Percentiles rank a stretch among this genome's conserved stretches.
These are phyloP conservation scores for Odiellus spinosus DNA, from an alignment of 2,888 invertebrate species.

Conservation along the genomic window DNA sequence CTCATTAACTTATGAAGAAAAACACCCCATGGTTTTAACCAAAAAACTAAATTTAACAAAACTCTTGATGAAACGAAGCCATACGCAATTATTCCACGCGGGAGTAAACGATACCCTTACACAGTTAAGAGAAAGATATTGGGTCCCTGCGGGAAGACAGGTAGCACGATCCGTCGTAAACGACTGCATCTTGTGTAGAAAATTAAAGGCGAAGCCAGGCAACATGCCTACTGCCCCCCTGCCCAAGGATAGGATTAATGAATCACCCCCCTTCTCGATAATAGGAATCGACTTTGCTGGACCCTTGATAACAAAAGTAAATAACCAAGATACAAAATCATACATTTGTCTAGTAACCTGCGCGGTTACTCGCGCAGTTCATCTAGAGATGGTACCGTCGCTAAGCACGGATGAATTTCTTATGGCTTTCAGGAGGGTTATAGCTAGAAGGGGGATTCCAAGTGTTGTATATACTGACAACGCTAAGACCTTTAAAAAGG, in stretches of 20 bases:
- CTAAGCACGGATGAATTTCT: conserved; percentile 24
- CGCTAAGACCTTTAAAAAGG: conserved; percentile 28
- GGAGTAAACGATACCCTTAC: conserved; percentile 3
- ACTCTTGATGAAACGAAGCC: conserved; percentile 1
- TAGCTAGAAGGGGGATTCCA: conserved; percentile 24
- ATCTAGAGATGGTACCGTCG: conserved; percentile 26
- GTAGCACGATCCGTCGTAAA: background rate
- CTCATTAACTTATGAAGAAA: background rate
- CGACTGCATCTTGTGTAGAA: background rate
- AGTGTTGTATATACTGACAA: conserved; percentile 27
- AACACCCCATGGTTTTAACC: conserved; percentile 1
- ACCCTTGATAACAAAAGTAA: conserved; percentile 13
- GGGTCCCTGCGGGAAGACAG: background rate
- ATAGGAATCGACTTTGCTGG: conserved; percentile 3
- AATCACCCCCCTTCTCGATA: background rate
- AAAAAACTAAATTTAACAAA: conserved; percentile 1
- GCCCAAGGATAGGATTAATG: background rate
- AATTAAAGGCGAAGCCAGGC: background rate
- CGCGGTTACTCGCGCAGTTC: conserved; percentile 22
- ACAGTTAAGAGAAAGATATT: background rate
- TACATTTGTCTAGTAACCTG: conserved; percentile 2
- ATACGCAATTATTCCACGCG: background rate
- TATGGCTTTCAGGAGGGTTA: conserved; percentile 24
- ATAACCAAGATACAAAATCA: background rate
- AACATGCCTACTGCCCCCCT: background rate